Evolutionary conservation across 2,888 invertebrate species (phyloP), one percentile per base, ranked within the genome.

Genomic region (Alviniconcha strummeri): DNA sequence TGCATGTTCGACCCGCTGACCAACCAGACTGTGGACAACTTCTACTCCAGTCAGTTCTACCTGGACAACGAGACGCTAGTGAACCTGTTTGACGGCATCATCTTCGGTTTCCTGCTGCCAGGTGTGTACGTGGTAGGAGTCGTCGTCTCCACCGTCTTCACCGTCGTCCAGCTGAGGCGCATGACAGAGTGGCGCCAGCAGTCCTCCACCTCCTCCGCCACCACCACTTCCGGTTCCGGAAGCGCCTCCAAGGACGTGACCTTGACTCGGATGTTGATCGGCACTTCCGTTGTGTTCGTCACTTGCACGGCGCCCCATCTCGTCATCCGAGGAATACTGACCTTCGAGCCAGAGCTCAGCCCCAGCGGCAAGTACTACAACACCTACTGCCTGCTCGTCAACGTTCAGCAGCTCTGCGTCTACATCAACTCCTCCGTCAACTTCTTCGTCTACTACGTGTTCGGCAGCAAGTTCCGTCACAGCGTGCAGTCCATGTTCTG

Each of bases 381-480:
- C 52, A 19, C 64, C 57, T n/a, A 57, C 78, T 52, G 11, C 36
- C 57, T 78, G 36, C 8, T 19, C 52, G 13, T 57, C 13, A 36
- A 60, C 36, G 57, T 56, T 52, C 36, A 52, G 4, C 13, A 64
- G 60, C 52, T 78, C 11, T 9, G 15, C 52, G 15, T 15, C 6
- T 36, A 11, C 11, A 17, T 78, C 15, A 78, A 78, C 64, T n/a
- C 13, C 52, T 60, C 60, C 7, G 52, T 78, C 52, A 78, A 78
- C 78, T 78, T 78, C 52, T 78, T 78, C 52, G 60, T 78, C 52
- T 78, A 78, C 52, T 78, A 78, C 52, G 17, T 5, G 7, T 64
- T 19, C 15, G 78, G 78, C 0, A 64, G 36, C 64, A 78, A 17
- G 52, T 78, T 78, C 52, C 60, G 78, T 15, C 60, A 36, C 36